Evolutionary conservation across 1,140 invertebrate species (phyloP), one percentile per base, ranked within the genome.

Genomic region (Microplitis mediator): DNA sequence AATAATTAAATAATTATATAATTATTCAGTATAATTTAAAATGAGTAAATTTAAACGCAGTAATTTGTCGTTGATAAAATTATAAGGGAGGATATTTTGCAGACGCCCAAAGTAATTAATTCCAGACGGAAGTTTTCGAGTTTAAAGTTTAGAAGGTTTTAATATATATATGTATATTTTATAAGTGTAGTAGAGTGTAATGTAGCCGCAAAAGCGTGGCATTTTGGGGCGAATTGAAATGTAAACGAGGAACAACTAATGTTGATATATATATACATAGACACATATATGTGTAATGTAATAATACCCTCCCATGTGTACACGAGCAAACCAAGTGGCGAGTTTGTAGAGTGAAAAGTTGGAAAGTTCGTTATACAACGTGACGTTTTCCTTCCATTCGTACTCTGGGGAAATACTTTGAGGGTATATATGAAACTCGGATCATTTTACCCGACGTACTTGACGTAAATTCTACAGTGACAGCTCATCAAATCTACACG

Each of bases 291-390:
- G 31, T 35, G 16, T 58, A 23, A 51, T 23, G 36, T 14, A 32
- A 50, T 50, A 52, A 62, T 51, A 58, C 31, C 51, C 32, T 34
- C n/a, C 52, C 23, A 34, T 72, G 31, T 65, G 52, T 35, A 58
- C 61, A 61, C 63, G 4, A 31, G 16, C 16, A 50, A 45, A 36
- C 39, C 63, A 67, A 74, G 73, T 71, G 63, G 36, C 39, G 60
- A 70, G 64, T 74, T 68, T 71, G 56, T 51, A 60, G 45, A 74
- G 74, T 68, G 65, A 75, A 75, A 75, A 75, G 74, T 75, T 75
- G 63, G 23, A 75, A 72, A 72, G 66, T 75, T 71, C 8, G 58
- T 70, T 74, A 70, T 32, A 61, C 52, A 63, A 11, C 16, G 62
- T 36, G 36, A 45, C 39, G 39, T 45, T 14, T 23, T 54, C 52